Percentiles rank a stretch among this genome's conserved stretches.
Conservation (phyloP, 2,113 vertebrate genomes). For the Sakesphorus luctuosus region DNA sequence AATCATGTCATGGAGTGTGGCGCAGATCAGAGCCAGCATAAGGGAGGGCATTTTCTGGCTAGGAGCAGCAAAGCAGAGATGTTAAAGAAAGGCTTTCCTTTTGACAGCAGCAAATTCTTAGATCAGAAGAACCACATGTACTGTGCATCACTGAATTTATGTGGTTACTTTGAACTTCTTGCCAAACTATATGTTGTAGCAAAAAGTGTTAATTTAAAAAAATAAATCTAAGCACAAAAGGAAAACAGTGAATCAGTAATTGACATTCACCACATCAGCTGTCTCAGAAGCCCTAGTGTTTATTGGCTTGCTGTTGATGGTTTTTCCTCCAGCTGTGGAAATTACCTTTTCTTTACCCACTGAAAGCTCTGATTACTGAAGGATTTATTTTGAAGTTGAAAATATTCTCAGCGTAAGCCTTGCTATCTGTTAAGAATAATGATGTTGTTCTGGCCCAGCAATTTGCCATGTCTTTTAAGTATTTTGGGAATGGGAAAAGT, state of each 20-base stretch:
- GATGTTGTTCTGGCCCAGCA: neutral
- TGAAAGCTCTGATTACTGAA: neutral
- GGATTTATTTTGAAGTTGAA: conserved; percentile 39
- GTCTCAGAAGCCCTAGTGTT: neutral
- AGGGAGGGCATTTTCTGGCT: neutral
- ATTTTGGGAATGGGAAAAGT: neutral
- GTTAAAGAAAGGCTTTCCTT: neutral
- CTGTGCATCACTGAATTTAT: neutral
- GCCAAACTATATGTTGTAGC: conserved; percentile 15
- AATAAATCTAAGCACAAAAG: neutral
- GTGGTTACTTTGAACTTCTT: conserved; percentile 34
- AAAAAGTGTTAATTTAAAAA: conserved; percentile 24
- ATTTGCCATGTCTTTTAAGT: neutral
- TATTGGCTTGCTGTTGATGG: conserved; percentile 2
- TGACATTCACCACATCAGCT: neutral
- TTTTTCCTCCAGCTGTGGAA: conserved; percentile 39
- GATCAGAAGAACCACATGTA: neutral
- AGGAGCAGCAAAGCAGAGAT: neutral
- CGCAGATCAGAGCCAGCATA: neutral
- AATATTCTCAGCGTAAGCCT: neutral
- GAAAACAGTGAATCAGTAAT: neutral
- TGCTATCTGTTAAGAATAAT: conserved; percentile 22
- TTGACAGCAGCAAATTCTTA: neutral
- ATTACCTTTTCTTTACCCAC: neutral
- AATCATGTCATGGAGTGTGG: neutral